A percentile compares a stretch with the other conserved stretches of the same genome.
Conservation (phyloP, 2,113 vertebrate genomes). For the Gavia stellata region DNA sequence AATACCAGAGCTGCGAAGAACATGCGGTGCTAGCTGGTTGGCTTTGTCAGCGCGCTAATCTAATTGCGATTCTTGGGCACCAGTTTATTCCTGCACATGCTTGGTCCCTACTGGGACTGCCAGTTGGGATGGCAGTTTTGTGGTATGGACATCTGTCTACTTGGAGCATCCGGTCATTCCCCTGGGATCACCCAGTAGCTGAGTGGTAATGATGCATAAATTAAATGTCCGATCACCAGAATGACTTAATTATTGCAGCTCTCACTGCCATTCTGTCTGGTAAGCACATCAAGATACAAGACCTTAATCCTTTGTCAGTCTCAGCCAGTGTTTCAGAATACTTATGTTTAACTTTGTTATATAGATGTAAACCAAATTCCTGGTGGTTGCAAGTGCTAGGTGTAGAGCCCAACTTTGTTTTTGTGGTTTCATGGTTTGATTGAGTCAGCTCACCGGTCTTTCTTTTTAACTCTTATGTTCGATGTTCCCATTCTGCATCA, state of each 20-base stretch:
- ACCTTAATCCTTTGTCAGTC: background rate
- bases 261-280: fast-evolving
- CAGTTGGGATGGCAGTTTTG: background rate
- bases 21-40: background rate
- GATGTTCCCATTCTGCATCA: background rate
- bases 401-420: background rate
- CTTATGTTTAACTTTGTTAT: background rate
- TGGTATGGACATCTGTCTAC: background rate
- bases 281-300: background rate
- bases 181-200: background rate
- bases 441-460: background rate
- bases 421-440: background rate
- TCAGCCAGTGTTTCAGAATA: background rate
- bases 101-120: background rate
- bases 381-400: background rate
- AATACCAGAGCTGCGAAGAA: background rate
- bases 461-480: background rate
- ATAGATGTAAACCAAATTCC: background rate
- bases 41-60: background rate
- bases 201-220: background rate
- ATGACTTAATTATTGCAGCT: background rate
- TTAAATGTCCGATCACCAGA: background rate
- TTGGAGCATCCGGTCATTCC: fast-evolving
- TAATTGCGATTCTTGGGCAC: background rate
- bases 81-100: background rate